Percentiles rank a stretch among this genome's conserved stretches.
Evolutionary conservation across 2,113 vertebrate genomes (phyloP).

Genomic region (Oxyura jamaicensis): DNA sequence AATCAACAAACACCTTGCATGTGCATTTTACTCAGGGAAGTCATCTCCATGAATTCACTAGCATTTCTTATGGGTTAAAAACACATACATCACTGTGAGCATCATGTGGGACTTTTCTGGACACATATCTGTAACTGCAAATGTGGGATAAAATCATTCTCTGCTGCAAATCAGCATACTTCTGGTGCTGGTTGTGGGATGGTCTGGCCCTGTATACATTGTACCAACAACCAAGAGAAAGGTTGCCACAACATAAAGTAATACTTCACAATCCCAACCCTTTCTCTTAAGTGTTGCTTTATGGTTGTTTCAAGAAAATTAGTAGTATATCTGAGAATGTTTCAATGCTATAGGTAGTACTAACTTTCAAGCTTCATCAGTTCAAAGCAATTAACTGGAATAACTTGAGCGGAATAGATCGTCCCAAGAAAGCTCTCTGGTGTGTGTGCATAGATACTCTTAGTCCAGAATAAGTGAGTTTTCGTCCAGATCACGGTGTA

Average conservation of each 20-base stretch:
- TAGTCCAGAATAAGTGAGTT: constrained; percentile 1
- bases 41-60: neutral
- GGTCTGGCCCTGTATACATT: neutral
- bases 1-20: neutral
- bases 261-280: neutral
- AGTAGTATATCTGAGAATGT: neutral
- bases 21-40: neutral
- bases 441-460: neutral
- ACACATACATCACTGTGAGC: neutral
- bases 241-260: neutral
- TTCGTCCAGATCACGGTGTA: neutral
- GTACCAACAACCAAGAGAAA: neutral
- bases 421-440: constrained; percentile 34
- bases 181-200: neutral
- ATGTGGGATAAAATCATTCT: neutral
- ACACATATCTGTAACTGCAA: neutral
- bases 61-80: neutral
- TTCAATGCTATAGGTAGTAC: constrained; percentile 12
- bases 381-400: constrained; percentile 48
- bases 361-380: constrained; percentile 32
- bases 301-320: neutral
- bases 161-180: neutral
- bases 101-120: neutral
- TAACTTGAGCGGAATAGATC: constrained; percentile 14
- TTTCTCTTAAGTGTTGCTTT: neutral